phyloP scores from a whole-genome alignment of 2,888 invertebrate genomes.

The Iselma pallidipennis region DNA sequence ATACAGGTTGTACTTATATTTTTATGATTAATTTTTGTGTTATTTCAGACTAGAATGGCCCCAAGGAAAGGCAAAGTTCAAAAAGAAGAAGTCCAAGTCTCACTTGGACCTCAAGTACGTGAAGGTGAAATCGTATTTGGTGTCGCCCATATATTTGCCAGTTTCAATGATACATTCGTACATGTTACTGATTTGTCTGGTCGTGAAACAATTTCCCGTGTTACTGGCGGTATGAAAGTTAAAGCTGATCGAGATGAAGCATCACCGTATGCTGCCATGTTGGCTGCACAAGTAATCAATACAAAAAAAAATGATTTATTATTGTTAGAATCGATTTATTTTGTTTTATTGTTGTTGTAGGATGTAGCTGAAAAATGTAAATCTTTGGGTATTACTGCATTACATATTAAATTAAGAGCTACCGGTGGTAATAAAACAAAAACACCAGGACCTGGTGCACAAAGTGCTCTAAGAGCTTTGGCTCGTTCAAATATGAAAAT shows the following conservation, averaged over 20 bases:
- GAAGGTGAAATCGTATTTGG: slow-evolving; percentile 99
- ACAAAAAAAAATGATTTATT: neutral
- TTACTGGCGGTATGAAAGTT: slow-evolving; percentile 99
- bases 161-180: slow-evolving; percentile 99
- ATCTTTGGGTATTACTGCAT: slow-evolving; percentile 92
- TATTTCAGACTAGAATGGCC: slow-evolving; percentile 71
- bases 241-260: slow-evolving; percentile 99
- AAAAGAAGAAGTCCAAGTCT: slow-evolving; percentile 96
- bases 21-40: neutral
- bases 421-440: slow-evolving; percentile 96
- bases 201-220: slow-evolving; percentile 90
- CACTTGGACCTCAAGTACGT: slow-evolving; percentile 93
- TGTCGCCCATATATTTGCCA: slow-evolving; percentile 99
- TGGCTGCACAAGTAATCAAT: slow-evolving; percentile 90
- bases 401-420: slow-evolving; percentile 97
- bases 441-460: slow-evolving; percentile 99
- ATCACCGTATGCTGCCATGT: slow-evolving; percentile 99
- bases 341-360: slow-evolving; percentile 53
- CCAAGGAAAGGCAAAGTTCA: slow-evolving; percentile 96
- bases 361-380: slow-evolving; percentile 99
- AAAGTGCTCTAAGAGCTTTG: slow-evolving; percentile 95
- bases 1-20: no score
- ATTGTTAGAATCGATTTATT: no score
- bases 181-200: slow-evolving; percentile 99
- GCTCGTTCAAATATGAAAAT: slow-evolving; percentile 99